Percentiles rank a stretch among this genome's conserved stretches.
These are phyloP conservation scores for Probaryconus sp. DNA, from an alignment of 1,140 invertebrate species.

Conservation along the genomic window DNA sequence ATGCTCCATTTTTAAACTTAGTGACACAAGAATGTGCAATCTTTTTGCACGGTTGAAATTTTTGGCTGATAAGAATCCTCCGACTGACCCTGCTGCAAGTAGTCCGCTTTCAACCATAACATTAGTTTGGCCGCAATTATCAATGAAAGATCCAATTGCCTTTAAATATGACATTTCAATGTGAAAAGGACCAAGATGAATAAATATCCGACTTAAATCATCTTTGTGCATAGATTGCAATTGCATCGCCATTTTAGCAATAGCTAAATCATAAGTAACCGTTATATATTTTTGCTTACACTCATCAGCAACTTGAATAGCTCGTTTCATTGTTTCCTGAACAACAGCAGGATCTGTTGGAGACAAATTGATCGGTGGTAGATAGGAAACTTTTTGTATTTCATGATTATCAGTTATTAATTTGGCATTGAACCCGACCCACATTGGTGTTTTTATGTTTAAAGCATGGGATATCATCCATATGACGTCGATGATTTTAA, in stretches of 20 bases:
- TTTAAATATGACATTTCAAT: conserved; percentile 76
- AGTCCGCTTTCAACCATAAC: background rate
- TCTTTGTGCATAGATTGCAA: conserved; percentile 67
- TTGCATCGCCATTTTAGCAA: conserved; percentile 69
- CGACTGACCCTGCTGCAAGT: background rate
- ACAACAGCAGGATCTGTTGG: conserved; percentile 67
- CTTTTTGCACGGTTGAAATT: background rate
- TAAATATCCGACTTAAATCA: conserved; percentile 72
- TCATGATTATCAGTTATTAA: conserved; percentile 40
- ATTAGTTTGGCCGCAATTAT: conserved; percentile 14
- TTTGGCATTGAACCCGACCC: conserved; percentile 27
- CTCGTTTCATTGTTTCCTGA: conserved; percentile 67
- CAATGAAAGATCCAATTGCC: conserved; percentile 75
- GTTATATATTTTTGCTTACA: conserved; percentile 63
- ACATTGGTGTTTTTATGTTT: conserved; percentile 34
- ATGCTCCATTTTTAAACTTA: background rate
- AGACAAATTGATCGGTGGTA: conserved; percentile 68
- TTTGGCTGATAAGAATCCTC: background rate
- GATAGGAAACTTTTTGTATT: conserved; percentile 66
- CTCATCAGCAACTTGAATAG: conserved; percentile 58
- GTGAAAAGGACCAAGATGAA: conserved; percentile 76
- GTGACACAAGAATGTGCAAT: background rate
- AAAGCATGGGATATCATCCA: conserved; percentile 31
- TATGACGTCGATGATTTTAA: background rate
- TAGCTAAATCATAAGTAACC: conserved; percentile 70